Evolutionary conservation across 2,888 invertebrate genomes (phyloP), one percentile per base, ranked within the genome.

Genomic region (Tipula vernalis): DNA sequence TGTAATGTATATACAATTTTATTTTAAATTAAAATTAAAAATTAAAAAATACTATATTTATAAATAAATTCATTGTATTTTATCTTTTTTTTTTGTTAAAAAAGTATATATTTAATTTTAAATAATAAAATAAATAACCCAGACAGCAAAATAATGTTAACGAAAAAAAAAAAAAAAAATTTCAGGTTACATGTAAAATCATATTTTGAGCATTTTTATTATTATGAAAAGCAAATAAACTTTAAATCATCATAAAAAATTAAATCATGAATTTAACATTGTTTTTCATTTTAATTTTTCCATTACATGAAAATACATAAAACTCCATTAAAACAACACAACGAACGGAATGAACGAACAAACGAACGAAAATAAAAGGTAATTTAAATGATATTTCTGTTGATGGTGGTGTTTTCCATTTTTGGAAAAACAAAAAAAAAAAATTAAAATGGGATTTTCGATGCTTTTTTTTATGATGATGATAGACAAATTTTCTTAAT

Each of bases 1-100:
- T 15, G 15, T 6, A 39, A 39, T 39, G 39, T 6, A 71, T 28
- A 28, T 28, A 71, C 51, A 71, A 28, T 71, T 71, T 71, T 71
- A 28, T 71, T 71, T 57, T 57, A 57, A 57, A 71, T 71, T 71
- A 71, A 71, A 71, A 28, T 71, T 71, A 71, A 71, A 71, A 71
- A 71, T 71, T 71, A 28, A 71, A 57, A 71, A 71, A 71, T 71
- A 71, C 71, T 71, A 28, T 18, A 28, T 71, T 8, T 71, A 71
- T 71, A 71, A 71, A 71, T 71, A 71, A 71, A 71, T 71, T 71
- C 71, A 71, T 71, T 71, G 71, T 71, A 71, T 71, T 71, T 71
- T 28, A 71, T 71, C 71, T 28, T 71, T 51, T 51, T 51, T 51
- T 18, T 18, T 15, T 71, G 28, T 71, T 71, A 71, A 71, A 71